phyloP scores from a whole-genome alignment of 1,140 invertebrate genomes.

The Drosophila simulans region DNA sequence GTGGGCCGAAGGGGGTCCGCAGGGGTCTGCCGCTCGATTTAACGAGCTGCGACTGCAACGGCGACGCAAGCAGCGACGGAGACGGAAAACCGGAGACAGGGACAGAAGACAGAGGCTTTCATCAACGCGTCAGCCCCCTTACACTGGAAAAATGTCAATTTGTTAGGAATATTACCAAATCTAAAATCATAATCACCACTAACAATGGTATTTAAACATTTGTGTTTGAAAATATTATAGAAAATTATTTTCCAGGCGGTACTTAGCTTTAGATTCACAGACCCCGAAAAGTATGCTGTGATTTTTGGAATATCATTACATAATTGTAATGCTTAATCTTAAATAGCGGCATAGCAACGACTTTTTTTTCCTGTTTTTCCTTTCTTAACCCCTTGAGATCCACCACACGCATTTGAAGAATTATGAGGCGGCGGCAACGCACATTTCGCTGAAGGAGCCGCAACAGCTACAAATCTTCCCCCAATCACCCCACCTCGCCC shows the following conservation, averaged over 20 bases:
- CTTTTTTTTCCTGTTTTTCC: constrained; percentile 3
- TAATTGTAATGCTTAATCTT: too few species aligned
- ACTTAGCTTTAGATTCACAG: too few species aligned
- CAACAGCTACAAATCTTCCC: constrained; percentile 54
- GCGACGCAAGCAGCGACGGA: constrained; percentile 9
- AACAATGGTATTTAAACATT: too few species aligned
- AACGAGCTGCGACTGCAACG: constrained; percentile 71
- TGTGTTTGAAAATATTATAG: too few species aligned
- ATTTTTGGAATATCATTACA: not conserved
- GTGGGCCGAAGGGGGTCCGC: not conserved
- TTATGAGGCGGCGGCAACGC: constrained; percentile 77
- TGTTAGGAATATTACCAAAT: not conserved
- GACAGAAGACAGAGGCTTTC: constrained; percentile 52
- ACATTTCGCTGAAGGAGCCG: constrained; percentile 71
- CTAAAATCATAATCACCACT: too few species aligned
- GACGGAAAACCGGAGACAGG: constrained; percentile 27
- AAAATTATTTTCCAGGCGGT: too few species aligned
- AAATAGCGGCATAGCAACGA: too few species aligned
- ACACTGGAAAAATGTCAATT: not conserved
- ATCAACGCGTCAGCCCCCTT: constrained; percentile 33
- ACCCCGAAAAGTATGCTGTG: too few species aligned
- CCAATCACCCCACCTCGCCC: not conserved
- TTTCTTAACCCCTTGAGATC: constrained; percentile 49
- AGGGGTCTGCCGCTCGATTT: constrained; percentile 63
- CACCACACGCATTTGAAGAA: constrained; percentile 75